Base-by-base conservation (phyloP, 1,140 invertebrate genomes). In the Trichomalopsis sarcophagae region DNA sequence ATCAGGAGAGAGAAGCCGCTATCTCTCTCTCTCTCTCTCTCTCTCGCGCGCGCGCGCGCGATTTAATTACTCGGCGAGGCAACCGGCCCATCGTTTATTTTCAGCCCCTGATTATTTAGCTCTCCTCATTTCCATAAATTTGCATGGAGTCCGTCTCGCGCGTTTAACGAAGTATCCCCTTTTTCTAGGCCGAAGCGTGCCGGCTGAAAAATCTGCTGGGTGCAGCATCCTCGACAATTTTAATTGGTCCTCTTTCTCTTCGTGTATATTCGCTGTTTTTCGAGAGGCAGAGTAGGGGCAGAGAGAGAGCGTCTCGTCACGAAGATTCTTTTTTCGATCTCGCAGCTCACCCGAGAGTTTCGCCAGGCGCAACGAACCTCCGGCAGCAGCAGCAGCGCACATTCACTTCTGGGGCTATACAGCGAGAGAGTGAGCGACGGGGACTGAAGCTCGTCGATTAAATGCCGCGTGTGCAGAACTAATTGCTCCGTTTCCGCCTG, bases 401-500 rank as follows among this genome's bases (percentile, higher is more conserved):
- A 62, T 62, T 62, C 17, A 62, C 55, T 62, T 62, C 55, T 62
- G 55, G 17, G 55, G 17, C 21, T 13, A 50, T 5, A 50, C 3
- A 50, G 47, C 9, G 47, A 14, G 47, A 50, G 47, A 14, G 47
- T 4, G 47, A 62, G 55, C n/a, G 21, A 62, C 17, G 17, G 6
- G 6, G 0, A 74, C 76, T 77, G 76, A 55, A 33, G 66, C 78
- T 80, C 68, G 68, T 27, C 80, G 69, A 81, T 81, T 81, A 81
- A 81, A 81, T 30, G 80, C 80, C 80, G 68, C 80, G 68, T 40
- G 80, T 81, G 40, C 40, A 40, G 68, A 81, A 81, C 80, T 81
- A 81, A 81, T 79, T 81, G 80, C 68, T 73, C 62, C 27, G 80
- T 80, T 69, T 69, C 78, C 78, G 62, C n/a, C 62, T 80, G 21